Percentiles rank a stretch among this genome's conserved stretches.
phyloP scores from a whole-genome alignment of 2,797 vertebrate genomes.

The Oryzias dopingdopingensis region DNA sequence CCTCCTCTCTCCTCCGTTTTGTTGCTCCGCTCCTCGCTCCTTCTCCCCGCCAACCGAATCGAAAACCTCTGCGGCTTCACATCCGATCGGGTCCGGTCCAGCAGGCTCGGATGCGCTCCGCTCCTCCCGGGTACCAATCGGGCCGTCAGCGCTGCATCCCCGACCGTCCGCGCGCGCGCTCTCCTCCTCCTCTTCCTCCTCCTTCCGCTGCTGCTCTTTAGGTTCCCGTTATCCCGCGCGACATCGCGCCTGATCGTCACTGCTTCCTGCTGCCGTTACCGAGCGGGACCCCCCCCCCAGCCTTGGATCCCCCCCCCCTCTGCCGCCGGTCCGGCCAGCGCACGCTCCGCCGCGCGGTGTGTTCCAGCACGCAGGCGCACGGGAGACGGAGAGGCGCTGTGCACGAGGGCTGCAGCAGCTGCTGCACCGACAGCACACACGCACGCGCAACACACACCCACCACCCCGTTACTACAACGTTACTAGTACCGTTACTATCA shows the following conservation, averaged over 20 bases:
- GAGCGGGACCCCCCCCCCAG: conserved; percentile 8
- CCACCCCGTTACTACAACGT: conserved; percentile 38
- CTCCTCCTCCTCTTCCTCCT: conserved; percentile 9
- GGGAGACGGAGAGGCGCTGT: conserved; percentile 22
- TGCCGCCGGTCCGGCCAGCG: conserved; percentile 28
- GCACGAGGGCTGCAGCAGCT: conserved; percentile 58
- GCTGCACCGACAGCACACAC: conserved; percentile 36
- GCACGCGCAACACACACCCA: conserved; percentile 9
- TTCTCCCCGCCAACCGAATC: conserved; percentile 48
- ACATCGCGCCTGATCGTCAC: conserved; percentile 53
- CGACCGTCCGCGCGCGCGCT: conserved; percentile 37
- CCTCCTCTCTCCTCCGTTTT: conserved; percentile 55
- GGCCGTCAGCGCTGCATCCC: conserved; percentile 60
- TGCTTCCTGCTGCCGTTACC: conserved; percentile 25
- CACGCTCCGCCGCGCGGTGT: conserved; percentile 30
- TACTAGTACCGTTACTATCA: conserved; percentile 23
- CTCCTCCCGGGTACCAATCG: conserved; percentile 45
- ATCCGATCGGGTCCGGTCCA: conserved; percentile 42
- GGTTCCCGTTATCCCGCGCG: conserved; percentile 58
- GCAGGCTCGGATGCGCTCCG: conserved; percentile 31
- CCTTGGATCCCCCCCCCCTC: conserved; percentile 1
- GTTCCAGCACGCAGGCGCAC: conserved; percentile 59
- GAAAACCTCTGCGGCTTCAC: conserved; percentile 50
- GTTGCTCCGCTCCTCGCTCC: conserved; percentile 52
- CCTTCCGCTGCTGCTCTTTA: conserved; percentile 41